Evolutionary conservation across 2,888 invertebrate genomes (phyloP), one percentile per base, ranked within the genome.

Genomic region (Temnothorax rugatulus): DNA sequence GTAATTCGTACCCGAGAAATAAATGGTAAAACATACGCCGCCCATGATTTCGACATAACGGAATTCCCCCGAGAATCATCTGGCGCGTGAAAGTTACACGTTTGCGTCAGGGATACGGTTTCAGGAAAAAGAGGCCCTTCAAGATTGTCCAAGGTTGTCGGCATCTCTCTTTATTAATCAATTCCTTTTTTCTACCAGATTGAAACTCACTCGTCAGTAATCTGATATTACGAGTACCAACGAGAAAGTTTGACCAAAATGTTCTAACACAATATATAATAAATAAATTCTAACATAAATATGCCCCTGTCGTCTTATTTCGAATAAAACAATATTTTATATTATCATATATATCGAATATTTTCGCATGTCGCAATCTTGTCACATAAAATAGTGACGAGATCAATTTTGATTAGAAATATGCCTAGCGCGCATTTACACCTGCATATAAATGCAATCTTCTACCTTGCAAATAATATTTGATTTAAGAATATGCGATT

Each of bases 61-160:
- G 90, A 88, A 90, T 89, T 90, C 87, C 82, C 89, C 82, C 73
- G 81, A 86, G 66, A 81, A 59, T 81, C 59, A 74, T 44, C 41
- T 61, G 66, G 15, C 66, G 66, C 9, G 66, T 57, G 64, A 83
- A 57, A 84, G 52, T 73, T 68, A 41, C 34, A 57, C 15, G 79
- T 76, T 66, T 79, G 66, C 50, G 21, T 69, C 82, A 71, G 75
- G 3, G 25, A 66, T 68, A 38, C 13, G 41, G 13, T 21, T 68
- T 54, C 68, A 68, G 41, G 29, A n/a, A 59, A n/a, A n/a, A 47
- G 11, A 44, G 44, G 8, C 47, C 59, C 57, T 79, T 54, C 52
- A 52, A 38, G 25, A 38, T 29, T 75, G 44, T 15, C 9, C 44
- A 44, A 75, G 63, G n/a, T 34, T 61, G n/a, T 29, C 25, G 7